Evolutionary conservation across 2,888 invertebrate genomes (phyloP).

Genomic region (Hydrotaea cyrtoneurina): DNA sequence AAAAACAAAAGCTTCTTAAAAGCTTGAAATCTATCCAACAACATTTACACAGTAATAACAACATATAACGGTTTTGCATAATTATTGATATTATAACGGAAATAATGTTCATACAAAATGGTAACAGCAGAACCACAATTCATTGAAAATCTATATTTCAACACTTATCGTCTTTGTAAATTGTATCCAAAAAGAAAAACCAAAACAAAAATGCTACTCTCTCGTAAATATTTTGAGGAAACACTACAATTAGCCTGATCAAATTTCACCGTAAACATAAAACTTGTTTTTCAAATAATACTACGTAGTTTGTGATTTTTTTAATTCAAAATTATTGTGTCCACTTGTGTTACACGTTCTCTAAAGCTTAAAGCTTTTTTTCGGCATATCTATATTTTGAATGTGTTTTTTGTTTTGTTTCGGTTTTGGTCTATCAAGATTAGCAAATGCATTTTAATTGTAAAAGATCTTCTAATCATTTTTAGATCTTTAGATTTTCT

Average conservation of each 20-base stretch:
- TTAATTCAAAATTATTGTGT: slow-evolving; percentile 19
- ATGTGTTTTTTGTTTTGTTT: background rate
- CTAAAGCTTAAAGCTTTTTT: slow-evolving; percentile 3
- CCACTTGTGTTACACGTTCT: slow-evolving; percentile 5
- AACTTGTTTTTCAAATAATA: too few species aligned
- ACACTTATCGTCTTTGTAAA: slow-evolving; percentile 45
- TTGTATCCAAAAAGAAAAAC: slow-evolving; percentile 11
- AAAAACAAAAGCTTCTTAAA: slow-evolving; percentile 46
- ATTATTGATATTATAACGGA: slow-evolving; percentile 49
- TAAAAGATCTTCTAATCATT: too few species aligned
- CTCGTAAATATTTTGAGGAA: background rate
- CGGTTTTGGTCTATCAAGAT: too few species aligned
- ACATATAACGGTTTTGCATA: slow-evolving; percentile 46
- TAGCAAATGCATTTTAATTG: too few species aligned
- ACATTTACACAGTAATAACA: slow-evolving; percentile 41
- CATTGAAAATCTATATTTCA: slow-evolving; percentile 25
- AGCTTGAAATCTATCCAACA: slow-evolving; percentile 33
- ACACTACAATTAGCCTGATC: too few species aligned
- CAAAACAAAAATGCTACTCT: background rate
- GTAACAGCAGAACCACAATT: slow-evolving; percentile 42
- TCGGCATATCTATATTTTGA: background rate
- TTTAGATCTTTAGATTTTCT: too few species aligned
- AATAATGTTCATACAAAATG: slow-evolving; percentile 40
- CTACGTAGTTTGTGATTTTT: background rate
- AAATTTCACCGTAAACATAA: too few species aligned